Conservation (phyloP, 2,888 invertebrate species). For the Atrina japonica region DNA sequence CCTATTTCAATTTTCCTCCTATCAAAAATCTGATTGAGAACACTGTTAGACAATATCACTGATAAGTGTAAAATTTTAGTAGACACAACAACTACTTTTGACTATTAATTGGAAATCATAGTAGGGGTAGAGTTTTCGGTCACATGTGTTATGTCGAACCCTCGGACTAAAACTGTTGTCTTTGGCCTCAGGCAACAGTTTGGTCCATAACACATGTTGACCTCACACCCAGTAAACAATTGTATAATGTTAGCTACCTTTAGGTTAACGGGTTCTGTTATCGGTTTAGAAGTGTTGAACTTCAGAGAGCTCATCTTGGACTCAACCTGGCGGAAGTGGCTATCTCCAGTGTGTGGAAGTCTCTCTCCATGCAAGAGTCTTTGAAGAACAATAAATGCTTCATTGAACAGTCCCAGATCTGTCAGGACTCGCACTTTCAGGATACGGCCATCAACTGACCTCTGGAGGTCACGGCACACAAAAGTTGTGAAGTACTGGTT, state of each 20-base stretch:
- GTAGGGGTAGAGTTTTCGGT: too few species aligned
- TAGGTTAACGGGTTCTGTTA: slow-evolving; percentile 72
- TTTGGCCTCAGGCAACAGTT: too few species aligned
- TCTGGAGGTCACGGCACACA: slow-evolving; percentile 78
- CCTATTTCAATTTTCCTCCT: too few species aligned
- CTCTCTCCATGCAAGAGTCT: slow-evolving; percentile 77
- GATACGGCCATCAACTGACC: slow-evolving; percentile 78
- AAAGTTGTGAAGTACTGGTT: slow-evolving; percentile 78
- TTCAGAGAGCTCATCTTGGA: slow-evolving; percentile 60
- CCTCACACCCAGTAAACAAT: too few species aligned
- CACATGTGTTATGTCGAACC: too few species aligned
- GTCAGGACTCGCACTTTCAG: slow-evolving; percentile 75
- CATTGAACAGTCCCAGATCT: slow-evolving; percentile 75
- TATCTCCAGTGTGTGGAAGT: slow-evolving; percentile 76
- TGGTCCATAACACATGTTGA: too few species aligned
- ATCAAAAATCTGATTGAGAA: too few species aligned
- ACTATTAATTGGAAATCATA: too few species aligned
- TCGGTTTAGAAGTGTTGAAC: slow-evolving; percentile 73
- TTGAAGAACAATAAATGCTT: slow-evolving; percentile 73
- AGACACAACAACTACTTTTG: too few species aligned
- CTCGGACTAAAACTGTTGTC: too few species aligned
- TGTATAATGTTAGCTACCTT: slow-evolving; percentile 74
- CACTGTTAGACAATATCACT: too few species aligned
- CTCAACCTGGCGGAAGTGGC: slow-evolving; percentile 76
- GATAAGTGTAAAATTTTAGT: too few species aligned